Base-by-base conservation (phyloP, 2,797 vertebrate species). In the Pangasius larnaudii region DNA sequence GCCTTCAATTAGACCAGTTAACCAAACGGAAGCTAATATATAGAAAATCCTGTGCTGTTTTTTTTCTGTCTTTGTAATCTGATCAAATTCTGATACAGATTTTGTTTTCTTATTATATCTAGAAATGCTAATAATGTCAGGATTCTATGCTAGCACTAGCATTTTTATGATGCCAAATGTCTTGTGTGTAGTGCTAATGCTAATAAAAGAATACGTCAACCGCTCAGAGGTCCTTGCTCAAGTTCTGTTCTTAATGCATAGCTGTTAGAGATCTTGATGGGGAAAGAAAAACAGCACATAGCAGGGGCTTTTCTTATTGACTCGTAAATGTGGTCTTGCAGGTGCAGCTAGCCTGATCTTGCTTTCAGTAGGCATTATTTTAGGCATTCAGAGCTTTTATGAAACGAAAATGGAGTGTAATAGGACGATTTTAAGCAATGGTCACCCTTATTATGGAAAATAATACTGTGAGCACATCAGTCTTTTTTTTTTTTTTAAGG, bases 291-390 rank as follows among this genome's bases (percentile, higher is more conserved):
- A 13, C 65, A 59, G 14, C 2, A 18, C n/a, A 2, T 46, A 61
- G 36, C 27, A 49, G 78, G 42, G 61, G 33, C 22, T 14, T 33
- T 49, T 49, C 27, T 69, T 84, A 16, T 33, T 81, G 18, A 63
- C 79, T n/a, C n/a, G 14, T 27, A 82, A n/a, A 30, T 22, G 42
- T 84, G n/a, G 61, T 69, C 82, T 69, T 84, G 18, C 63, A 84
- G 42, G 63, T 51, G 82, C 42, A 84, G 63, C 61, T 49, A 8
- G 46, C n/a, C n/a, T 84, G 61, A 67, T 65, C 27, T 67, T 67
- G 13, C 16, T 46, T 53, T 51, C n/a, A 84, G 30, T 58, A 58
- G 30, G 18, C 49, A 79, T 79, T 56, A 56, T 9, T 36, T 18
- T 83, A 1, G 18, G 9, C 10, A 13, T 80, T 24, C 10, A 58